Evolutionary conservation across 2,888 invertebrate species (phyloP).

Genomic region (Euzophera pinguis): DNA sequence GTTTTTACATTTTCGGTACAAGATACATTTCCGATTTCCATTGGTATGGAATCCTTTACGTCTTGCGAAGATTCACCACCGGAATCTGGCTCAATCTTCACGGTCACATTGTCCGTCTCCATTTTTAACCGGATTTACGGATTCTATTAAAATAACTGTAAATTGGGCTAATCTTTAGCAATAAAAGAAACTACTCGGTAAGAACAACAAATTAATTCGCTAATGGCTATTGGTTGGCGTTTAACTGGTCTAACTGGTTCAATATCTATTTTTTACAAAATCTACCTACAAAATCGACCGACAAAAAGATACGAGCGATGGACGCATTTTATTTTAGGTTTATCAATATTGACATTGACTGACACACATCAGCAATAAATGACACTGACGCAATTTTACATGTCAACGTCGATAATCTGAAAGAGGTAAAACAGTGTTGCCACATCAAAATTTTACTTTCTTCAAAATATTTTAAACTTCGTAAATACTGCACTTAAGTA

Average conservation of each 20-base stretch:
- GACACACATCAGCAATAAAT: not conserved
- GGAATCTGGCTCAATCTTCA: constrained; percentile 2
- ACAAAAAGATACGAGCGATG: not conserved
- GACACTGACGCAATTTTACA: no score
- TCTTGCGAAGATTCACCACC: not conserved
- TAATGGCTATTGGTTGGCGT: no score
- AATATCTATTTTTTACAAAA: not conserved
- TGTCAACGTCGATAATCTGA: no score
- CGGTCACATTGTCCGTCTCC: constrained; percentile 1
- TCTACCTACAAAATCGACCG: constrained; percentile 2
- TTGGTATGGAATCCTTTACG: not conserved
- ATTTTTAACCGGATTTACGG: constrained; percentile 1
- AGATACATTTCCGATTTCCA: not conserved
- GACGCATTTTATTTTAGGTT: not conserved
- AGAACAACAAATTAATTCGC: not conserved
- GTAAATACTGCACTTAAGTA: no score
- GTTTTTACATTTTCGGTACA: not conserved
- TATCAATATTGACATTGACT: not conserved
- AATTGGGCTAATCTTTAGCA: not conserved
- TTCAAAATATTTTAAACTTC: no score
- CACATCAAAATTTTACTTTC: no score
- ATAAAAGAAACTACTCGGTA: not conserved
- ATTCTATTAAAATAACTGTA: not conserved
- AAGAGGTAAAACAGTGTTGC: no score
- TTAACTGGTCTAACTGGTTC: no score